Conservation (phyloP, 2,113 vertebrate species). For the Perca schrenkii region DNA sequence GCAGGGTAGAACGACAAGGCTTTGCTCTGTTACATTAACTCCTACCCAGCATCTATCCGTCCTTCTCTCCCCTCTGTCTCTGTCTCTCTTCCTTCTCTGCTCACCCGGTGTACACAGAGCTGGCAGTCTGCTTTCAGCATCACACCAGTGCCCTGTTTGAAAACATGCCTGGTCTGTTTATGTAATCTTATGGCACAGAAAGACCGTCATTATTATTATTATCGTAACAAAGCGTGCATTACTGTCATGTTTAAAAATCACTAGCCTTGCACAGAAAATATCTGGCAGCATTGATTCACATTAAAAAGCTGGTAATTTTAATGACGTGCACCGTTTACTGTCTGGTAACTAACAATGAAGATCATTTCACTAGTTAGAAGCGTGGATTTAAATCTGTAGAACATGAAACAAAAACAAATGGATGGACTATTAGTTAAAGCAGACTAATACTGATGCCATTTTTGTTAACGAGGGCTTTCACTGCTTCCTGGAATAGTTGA, state of each 20-base stretch:
- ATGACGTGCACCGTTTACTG: background rate
- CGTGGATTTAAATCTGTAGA: slow-evolving; percentile 29
- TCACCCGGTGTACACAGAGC: slow-evolving; percentile 49
- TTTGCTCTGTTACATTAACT: slow-evolving; percentile 52
- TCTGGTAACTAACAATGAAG: background rate
- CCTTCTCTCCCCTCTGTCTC: slow-evolving; percentile 6
- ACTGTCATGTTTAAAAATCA: slow-evolving; percentile 51
- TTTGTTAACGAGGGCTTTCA: slow-evolving; percentile 73
- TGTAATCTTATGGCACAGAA: slow-evolving; percentile 55
- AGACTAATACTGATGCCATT: slow-evolving; percentile 43
- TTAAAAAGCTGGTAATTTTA: background rate
- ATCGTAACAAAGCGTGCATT: slow-evolving; percentile 43
- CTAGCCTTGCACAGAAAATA: slow-evolving; percentile 17
- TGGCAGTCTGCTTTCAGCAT: slow-evolving; percentile 34
- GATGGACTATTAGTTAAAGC: slow-evolving; percentile 3
- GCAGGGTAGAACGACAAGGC: slow-evolving; percentile 27
- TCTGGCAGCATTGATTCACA: background rate
- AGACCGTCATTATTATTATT: slow-evolving; percentile 62
- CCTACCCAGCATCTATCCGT: slow-evolving; percentile 27
- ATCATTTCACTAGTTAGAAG: slow-evolving; percentile 24
- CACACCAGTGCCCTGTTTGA: slow-evolving; percentile 61
- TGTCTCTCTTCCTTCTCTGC: slow-evolving; percentile 26
- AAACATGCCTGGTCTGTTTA: slow-evolving; percentile 64
- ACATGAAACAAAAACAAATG: slow-evolving; percentile 37
- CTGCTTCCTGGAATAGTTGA: slow-evolving; percentile 67